Evolutionary conservation across 1,140 invertebrate species (phyloP).

Genomic region (Callitettix versicolor): DNA sequence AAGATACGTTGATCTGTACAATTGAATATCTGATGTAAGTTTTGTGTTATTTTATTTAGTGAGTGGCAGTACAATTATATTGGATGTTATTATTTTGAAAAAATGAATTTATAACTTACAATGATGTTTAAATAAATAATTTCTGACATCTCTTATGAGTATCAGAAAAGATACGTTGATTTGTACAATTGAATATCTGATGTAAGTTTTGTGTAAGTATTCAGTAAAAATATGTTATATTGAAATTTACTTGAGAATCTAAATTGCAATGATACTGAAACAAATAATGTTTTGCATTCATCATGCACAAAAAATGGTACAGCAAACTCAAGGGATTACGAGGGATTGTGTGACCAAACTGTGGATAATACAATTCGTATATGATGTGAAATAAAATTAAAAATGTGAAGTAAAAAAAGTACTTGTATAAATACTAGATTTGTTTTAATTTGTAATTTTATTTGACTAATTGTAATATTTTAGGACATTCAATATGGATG

Average conservation of each 20-base stretch:
- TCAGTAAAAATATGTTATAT: background rate
- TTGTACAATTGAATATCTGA: background rate
- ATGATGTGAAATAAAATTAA: no score
- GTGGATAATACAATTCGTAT: no score
- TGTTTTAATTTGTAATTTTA: no score
- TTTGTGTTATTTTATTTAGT: background rate
- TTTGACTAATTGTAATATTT: no score
- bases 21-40: background rate
- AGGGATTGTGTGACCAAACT: no score
- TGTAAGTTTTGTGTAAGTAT: background rate
- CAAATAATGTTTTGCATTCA: background rate
- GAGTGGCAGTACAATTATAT: no score
- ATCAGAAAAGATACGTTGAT: background rate
- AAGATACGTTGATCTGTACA: background rate
- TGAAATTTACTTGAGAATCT: background rate
- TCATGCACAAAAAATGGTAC: no score
- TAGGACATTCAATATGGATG: slow-evolving; percentile 87
- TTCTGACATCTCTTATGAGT: slow-evolving; percentile 6
- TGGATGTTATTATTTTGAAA: background rate
- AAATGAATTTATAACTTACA: background rate
- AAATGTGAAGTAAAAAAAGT: no score
- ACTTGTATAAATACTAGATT: no score
- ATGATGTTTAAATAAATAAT: background rate
- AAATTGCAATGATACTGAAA: background rate
- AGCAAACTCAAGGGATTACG: no score